Evolutionary conservation across 2,113 vertebrate genomes (phyloP), one percentile per base, ranked within the genome.

Genomic region (Crotalus viridis): DNA sequence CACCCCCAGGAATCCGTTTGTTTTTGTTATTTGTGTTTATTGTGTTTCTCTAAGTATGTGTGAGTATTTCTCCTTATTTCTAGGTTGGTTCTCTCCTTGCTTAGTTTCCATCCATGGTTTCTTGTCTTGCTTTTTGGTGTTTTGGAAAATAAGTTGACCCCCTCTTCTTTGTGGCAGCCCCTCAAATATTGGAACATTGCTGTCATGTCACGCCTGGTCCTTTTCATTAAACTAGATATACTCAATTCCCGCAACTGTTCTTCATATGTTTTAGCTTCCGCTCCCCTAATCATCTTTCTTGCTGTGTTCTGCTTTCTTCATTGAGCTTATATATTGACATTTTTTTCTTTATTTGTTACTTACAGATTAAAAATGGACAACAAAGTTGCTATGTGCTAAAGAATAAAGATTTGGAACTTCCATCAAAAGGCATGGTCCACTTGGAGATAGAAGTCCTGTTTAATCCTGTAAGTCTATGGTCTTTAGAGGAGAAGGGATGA

Each of bases 371-470:
- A 96, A 98, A 99, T 0, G 98, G 98, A 69, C 98, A 99, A 94
- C 96, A 97, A 96, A 97, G 97, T 61, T 98, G 97, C 95, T 98
- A 98, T 15, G 91, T 96, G 0, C 91, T 99, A 96, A 99, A 99
- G 97, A 99, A 99, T 97, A 98, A 99, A 97, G 97, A 99, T 95
- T 97, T 99, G 97, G 98, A 97, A 85, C 95, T 95, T 94, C 94
- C 96, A 57, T 97, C 98, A 87, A 99, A 99, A 97, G 99, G 99
- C 97, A 98, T 97, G 51, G 97, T 99, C 97, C 98, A 98, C 87
- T 96, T 99, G 96, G 98, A 98, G 93, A 95, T 99, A 96, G 98
- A 98, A 10, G 96, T 99, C 81, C 97, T 99, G 43, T 99, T 98
- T 95, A 99, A 99, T 96, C 98, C 98, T 93, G 99, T 99, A 98